Base-by-base conservation (phyloP, 2,888 invertebrate species). In the Trichogramma dendrolimi region DNA sequence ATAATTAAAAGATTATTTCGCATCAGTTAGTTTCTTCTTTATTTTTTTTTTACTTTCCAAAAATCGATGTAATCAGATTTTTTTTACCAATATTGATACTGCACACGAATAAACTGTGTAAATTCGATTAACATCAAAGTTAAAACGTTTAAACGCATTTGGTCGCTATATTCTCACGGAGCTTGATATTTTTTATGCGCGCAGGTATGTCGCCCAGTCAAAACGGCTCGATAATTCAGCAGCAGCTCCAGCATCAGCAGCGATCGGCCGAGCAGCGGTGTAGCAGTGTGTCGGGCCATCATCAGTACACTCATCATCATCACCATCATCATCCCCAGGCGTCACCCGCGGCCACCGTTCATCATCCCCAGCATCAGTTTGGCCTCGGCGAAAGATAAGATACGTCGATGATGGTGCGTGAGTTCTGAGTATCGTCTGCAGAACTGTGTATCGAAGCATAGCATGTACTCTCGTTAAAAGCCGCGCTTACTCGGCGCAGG, bases 321-420 rank as follows among this genome's bases (percentile, higher is more conserved):
- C 43, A 50, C 14, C 50, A 50, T n/a, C 63, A 64, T 27, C 63
- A 66, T 67, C 67, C 64, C 44, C 67, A 67, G 67, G 67, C 71
- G 61, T 64, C 68, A 63, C 69, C 72, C 63, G 61, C 72, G 64
- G 60, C 71, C 68, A 65, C 75, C 61, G 75, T 73, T 74, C 82
- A 71, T 80, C 84, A 83, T 69, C 82, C 83, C 65, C 77, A 79
- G 67, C 73, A 79, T 67, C 74, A 79, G 69, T 72, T 78, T 69
- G 73, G 79, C 61, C 67, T 80, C 63, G 75, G 79, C 65, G 76
- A 80, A 70, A 81, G 80, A 80, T 80, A 80, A 80, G 76, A 56
- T 40, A 66, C 74, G 78, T 66, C 71, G 63, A 66, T 60, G 53
- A 58, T 58, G 54, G 63, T 65, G 59, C 66, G 59, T 62, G 66